These are phyloP conservation scores for Lordiphosa collinella DNA, from an alignment of 1,140 invertebrate species.

Conservation along the genomic window DNA sequence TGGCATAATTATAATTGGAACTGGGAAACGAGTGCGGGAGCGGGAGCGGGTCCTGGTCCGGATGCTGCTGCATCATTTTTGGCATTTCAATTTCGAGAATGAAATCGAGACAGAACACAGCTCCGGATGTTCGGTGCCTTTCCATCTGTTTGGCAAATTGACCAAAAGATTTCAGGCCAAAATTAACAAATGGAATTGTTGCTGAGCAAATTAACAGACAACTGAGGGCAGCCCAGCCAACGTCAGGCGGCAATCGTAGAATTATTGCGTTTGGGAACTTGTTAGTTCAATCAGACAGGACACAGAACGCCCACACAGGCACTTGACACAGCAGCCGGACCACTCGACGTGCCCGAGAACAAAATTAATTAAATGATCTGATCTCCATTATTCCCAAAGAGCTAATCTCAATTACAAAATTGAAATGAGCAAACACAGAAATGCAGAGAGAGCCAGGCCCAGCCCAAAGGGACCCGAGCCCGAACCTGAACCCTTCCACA, in stretches of 20 bases:
- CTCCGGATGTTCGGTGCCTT: neutral
- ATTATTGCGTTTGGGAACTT: slow-evolving; percentile 55
- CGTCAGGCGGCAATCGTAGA: slow-evolving; percentile 23
- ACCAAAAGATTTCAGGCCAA: slow-evolving; percentile 46
- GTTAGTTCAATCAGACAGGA: slow-evolving; percentile 46
- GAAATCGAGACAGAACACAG: slow-evolving; percentile 37
- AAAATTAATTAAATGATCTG: slow-evolving; percentile 79
- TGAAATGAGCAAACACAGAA: slow-evolving; percentile 54
- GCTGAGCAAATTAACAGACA: slow-evolving; percentile 63
- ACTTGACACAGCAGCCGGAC: slow-evolving; percentile 47
- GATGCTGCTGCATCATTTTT: slow-evolving; percentile 38
- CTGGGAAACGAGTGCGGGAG: slow-evolving; percentile 16
- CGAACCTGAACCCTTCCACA: slow-evolving; percentile 16
- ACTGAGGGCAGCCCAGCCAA: slow-evolving; percentile 27
- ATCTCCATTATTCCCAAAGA: slow-evolving; percentile 77
- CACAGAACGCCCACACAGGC: slow-evolving; percentile 28
- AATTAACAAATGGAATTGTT: slow-evolving; percentile 71
- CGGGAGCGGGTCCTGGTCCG: slow-evolving; percentile 1
- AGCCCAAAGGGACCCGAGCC: slow-evolving; percentile 14
- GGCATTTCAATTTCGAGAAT: slow-evolving; percentile 55
- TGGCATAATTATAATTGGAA: slow-evolving; percentile 56
- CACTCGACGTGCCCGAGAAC: slow-evolving; percentile 63
- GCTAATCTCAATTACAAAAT: slow-evolving; percentile 79
- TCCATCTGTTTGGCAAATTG: slow-evolving; percentile 41
- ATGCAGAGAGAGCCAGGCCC: neutral